These are phyloP conservation scores for Nanorana parkeri DNA, from an alignment of 2,113 vertebrate genomes.

Conservation along the genomic window DNA sequence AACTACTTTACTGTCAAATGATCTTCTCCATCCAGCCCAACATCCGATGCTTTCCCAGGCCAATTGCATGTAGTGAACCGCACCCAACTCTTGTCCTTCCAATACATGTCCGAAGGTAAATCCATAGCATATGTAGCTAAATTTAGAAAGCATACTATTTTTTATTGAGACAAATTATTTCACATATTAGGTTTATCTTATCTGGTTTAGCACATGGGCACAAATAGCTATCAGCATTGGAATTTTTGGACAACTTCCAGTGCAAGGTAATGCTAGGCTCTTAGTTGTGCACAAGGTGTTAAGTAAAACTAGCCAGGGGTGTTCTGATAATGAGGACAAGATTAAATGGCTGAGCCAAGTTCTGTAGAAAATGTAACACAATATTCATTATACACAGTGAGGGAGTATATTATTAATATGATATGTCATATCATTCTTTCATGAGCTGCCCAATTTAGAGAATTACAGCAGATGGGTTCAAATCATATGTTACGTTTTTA, in stretches of 20 bases:
- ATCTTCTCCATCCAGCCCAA: conserved; percentile 3
- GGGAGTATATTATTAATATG: conserved; percentile 33
- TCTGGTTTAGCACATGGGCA: conserved; percentile 46
- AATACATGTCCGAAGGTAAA: background rate
- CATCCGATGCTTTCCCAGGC: background rate
- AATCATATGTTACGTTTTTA: background rate
- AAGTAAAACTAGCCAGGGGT: conserved; percentile 31
- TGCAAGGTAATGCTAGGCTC: conserved; percentile 58
- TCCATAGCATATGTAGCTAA: background rate
- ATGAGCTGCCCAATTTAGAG: background rate
- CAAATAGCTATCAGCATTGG: conserved; percentile 55
- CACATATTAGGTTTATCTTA: conserved; percentile 3
- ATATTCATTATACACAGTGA: conserved; percentile 21
- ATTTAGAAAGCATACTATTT: conserved; percentile 1
- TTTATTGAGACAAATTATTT: background rate
- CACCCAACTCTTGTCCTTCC: background rate
- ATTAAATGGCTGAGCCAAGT: conserved; percentile 15
- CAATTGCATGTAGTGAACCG: background rate
- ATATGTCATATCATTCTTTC: conserved; percentile 38
- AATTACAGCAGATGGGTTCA: background rate
- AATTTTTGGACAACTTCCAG: conserved; percentile 58
- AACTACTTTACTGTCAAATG: conserved; percentile 24
- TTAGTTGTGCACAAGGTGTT: conserved; percentile 45
- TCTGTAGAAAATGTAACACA: conserved; percentile 20
- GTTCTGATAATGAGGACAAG: conserved; percentile 12